These are phyloP conservation scores for Philopedon plagiatum DNA, from an alignment of 2,888 invertebrate genomes.

Conservation along the genomic window DNA sequence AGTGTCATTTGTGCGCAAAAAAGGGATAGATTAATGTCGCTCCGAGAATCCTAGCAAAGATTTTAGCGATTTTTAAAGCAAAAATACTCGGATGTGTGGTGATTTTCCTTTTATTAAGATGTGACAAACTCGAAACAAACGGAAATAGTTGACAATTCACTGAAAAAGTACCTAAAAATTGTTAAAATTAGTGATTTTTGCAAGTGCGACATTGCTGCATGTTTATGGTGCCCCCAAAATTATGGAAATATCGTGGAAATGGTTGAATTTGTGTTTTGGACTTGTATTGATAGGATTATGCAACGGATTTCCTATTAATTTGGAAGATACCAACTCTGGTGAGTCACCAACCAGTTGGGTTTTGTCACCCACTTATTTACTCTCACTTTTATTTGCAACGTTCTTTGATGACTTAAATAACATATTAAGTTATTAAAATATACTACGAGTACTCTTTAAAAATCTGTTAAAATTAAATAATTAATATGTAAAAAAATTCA, in stretches of 20 bases:
- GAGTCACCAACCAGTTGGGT: conserved; percentile 61
- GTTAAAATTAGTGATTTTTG: conserved; percentile 25
- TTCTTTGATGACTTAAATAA: too few species aligned
- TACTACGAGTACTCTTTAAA: too few species aligned
- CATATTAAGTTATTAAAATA: too few species aligned
- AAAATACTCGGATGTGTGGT: conserved; percentile 1
- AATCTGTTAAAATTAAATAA: too few species aligned
- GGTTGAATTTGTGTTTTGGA: conserved; percentile 62
- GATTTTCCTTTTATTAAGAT: conserved; percentile 8
- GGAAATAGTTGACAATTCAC: neutral
- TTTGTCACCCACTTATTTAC: conserved; percentile 46
- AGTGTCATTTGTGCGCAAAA: conserved; percentile 23
- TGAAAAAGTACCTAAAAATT: neutral
- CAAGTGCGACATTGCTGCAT: conserved; percentile 22
- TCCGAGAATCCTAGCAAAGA: conserved; percentile 6
- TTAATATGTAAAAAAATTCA: too few species aligned
- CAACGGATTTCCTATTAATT: conserved; percentile 67
- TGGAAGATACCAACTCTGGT: conserved; percentile 66
- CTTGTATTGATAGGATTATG: conserved; percentile 65
- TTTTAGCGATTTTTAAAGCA: neutral
- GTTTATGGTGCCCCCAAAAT: conserved; percentile 47
- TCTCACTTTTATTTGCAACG: conserved; percentile 47
- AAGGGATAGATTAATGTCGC: conserved; percentile 17
- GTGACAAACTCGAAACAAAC: conserved; percentile 3
- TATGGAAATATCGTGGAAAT: conserved; percentile 65